Conservation (phyloP, 2,888 invertebrate genomes). For the Tribolium freemani region DNA sequence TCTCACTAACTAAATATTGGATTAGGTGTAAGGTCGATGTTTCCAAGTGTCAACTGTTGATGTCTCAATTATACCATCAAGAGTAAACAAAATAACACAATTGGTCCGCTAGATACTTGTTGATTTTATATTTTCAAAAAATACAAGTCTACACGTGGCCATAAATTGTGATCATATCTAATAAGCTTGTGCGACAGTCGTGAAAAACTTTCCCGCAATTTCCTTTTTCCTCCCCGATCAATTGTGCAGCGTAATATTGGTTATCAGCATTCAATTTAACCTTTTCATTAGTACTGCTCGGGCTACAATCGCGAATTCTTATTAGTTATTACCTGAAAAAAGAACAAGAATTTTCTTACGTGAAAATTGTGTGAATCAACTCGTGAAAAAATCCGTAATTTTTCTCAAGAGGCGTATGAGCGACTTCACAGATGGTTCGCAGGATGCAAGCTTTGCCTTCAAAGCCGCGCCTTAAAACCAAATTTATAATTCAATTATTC, state of each 20-base stretch:
- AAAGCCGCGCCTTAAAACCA: constrained; percentile 69
- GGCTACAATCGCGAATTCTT: constrained; percentile 62
- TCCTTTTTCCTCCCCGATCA: constrained; percentile 65
- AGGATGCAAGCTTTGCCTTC: constrained; percentile 77
- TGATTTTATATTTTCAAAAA: not conserved
- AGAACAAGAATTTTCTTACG: constrained; percentile 70
- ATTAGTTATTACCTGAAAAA: not conserved
- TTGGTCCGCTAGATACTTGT: not conserved
- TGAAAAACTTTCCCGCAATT: constrained; percentile 52
- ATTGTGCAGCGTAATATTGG: constrained; percentile 72
- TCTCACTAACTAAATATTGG: constrained; percentile 23
- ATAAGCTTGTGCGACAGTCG: not conserved
- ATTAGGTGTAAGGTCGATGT: constrained; percentile 19
- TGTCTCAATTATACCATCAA: constrained; percentile 5
- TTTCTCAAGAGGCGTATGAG: constrained; percentile 73
- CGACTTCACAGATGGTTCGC: constrained; percentile 77
- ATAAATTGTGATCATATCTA: not conserved
- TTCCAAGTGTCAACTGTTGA: constrained; percentile 17
- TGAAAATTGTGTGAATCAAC: constrained; percentile 76
- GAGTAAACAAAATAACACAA: not conserved
- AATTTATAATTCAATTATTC: constrained; percentile 55
- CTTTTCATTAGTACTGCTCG: constrained; percentile 64
- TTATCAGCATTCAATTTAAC: constrained; percentile 58
- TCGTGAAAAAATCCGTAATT: constrained; percentile 76
- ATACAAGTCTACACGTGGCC: not conserved